Conservation (phyloP, 2,888 invertebrate genomes). For the Plagiodera versicolora region DNA sequence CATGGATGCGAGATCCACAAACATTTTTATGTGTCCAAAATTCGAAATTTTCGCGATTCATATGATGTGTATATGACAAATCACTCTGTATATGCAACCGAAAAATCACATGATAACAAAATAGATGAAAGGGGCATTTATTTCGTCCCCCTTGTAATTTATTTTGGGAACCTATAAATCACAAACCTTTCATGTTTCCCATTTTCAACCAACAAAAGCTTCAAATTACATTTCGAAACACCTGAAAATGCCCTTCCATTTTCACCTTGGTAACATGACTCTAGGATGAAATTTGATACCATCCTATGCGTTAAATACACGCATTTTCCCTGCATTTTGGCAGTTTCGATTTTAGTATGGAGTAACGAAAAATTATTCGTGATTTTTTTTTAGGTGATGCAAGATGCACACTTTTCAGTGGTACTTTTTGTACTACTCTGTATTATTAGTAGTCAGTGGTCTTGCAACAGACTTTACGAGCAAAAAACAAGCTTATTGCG, state of each 20-base stretch:
- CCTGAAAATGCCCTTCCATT: constrained; percentile 15
- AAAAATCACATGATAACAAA: too few species aligned
- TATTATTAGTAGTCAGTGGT: constrained; percentile 3
- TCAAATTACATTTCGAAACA: constrained; percentile 14
- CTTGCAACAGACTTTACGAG: background rate
- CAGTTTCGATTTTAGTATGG: background rate
- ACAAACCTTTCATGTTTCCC: background rate
- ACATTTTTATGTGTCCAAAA: too few species aligned
- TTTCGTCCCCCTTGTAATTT: background rate
- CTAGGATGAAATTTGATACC: constrained; percentile 21
- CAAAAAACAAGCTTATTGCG: constrained; percentile 17
- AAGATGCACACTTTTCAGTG: background rate
- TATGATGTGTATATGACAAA: too few species aligned
- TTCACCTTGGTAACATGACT: constrained; percentile 16
- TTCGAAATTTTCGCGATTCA: too few species aligned
- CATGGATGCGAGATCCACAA: too few species aligned
- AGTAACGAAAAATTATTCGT: background rate
- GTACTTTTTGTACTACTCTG: background rate
- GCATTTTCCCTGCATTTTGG: background rate
- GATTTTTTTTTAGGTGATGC: background rate
- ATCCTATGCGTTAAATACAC: constrained; percentile 16
- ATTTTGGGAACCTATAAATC: constrained; percentile 8
- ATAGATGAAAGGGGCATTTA: too few species aligned
- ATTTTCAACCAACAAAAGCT: constrained; percentile 16
- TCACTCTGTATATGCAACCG: too few species aligned